These are phyloP conservation scores for Lepisosteus oculatus DNA, from an alignment of 2,113 vertebrate species.

Conservation along the genomic window DNA sequence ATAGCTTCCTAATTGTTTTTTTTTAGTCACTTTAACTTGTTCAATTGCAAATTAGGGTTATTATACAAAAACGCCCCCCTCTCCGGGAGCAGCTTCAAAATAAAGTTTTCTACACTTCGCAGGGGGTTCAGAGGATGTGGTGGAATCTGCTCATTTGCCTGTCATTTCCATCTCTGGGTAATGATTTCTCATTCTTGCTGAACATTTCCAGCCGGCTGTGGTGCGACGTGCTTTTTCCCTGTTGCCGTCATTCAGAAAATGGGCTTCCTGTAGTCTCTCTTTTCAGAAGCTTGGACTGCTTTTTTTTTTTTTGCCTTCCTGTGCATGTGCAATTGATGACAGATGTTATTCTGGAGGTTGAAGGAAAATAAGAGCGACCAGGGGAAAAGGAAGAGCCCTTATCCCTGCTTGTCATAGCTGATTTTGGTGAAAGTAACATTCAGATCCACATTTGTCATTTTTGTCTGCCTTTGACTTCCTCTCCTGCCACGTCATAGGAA, in stretches of 20 bases:
- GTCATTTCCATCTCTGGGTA: too few relatives aligned
- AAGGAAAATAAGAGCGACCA: too few relatives aligned
- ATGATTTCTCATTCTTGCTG: not conserved
- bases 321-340: too few relatives aligned
- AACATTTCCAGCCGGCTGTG: constrained; percentile 14
- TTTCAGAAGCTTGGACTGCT: constrained; percentile 17
- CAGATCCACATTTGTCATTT: too few relatives aligned
- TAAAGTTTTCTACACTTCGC: constrained; percentile 39
- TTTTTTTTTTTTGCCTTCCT: too few relatives aligned
- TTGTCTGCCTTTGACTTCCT: too few relatives aligned
- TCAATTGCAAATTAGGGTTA: constrained; percentile 52
- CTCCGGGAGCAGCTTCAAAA: not conserved
- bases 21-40: constrained; percentile 34
- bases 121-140: constrained; percentile 44
- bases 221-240: constrained; percentile 49
- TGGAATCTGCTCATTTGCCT: constrained; percentile 12
- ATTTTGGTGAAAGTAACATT: too few relatives aligned
- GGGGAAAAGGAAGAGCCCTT: too few relatives aligned
- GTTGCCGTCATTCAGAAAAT: constrained; percentile 36
- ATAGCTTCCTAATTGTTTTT: constrained; percentile 50
- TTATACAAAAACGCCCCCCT: constrained; percentile 30
- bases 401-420: too few relatives aligned
- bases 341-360: too few relatives aligned
- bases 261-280: constrained; percentile 35
- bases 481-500: too few relatives aligned